These are phyloP conservation scores for Eudemis profundana DNA, from an alignment of 2,888 invertebrate species.

Conservation along the genomic window DNA sequence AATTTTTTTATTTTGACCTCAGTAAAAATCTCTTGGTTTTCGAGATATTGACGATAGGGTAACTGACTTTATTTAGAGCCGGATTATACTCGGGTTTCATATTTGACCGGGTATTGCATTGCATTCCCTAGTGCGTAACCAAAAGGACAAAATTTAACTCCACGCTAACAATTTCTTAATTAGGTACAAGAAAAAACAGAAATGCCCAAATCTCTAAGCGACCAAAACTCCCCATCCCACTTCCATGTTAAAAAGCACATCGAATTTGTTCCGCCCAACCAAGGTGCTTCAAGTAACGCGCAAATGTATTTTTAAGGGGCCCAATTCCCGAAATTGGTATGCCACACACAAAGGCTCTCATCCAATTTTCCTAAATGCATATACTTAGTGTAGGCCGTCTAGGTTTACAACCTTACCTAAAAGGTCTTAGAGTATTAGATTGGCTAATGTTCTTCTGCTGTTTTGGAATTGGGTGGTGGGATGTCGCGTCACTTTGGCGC, in stretches of 20 bases:
- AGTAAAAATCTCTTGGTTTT: too few species aligned
- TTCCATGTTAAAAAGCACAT: not conserved
- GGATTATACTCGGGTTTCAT: too few species aligned
- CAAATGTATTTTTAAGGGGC: constrained; percentile 10
- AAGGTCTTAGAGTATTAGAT: not conserved
- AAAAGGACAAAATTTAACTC: too few species aligned
- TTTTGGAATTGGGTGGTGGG: not conserved
- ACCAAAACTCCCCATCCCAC: too few species aligned
- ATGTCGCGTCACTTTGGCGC: constrained; percentile 30
- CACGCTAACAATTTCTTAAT: too few species aligned
- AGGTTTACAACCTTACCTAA: constrained; percentile 9
- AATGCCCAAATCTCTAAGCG: too few species aligned
- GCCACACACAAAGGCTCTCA: constrained; percentile 8
- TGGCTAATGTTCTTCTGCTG: not conserved
- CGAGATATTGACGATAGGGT: too few species aligned
- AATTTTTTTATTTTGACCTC: too few species aligned
- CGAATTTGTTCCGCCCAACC: not conserved
- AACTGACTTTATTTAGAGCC: too few species aligned
- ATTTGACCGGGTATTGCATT: too few species aligned
- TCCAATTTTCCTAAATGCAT: constrained; percentile 22
- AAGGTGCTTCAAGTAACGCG: not conserved
- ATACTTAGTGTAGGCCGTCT: constrained; percentile 18
- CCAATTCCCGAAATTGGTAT: constrained; percentile 5
- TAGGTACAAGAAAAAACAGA: too few species aligned
- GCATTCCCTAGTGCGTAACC: too few species aligned